phyloP scores from a whole-genome alignment of 2,113 vertebrate species.

The Petrocephalus zakoni region DNA sequence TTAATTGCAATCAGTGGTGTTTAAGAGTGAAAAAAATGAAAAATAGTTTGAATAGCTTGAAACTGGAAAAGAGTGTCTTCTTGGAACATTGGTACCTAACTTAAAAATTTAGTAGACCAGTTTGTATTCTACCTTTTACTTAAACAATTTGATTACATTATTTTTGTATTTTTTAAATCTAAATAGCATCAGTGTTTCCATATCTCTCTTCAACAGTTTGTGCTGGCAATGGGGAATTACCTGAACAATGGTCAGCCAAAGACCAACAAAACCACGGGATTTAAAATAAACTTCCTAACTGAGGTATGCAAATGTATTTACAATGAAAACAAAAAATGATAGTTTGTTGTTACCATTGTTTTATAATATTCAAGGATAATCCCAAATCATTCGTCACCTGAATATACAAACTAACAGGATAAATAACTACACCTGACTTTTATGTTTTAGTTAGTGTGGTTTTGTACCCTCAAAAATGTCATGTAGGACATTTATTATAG shows the following conservation, averaged over 20 bases:
- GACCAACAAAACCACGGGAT: conserved; percentile 83
- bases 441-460: background rate
- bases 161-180: background rate
- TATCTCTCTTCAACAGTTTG: conserved; percentile 71
- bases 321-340: background rate
- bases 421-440: background rate
- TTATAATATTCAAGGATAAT: background rate
- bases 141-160: background rate
- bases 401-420: background rate
- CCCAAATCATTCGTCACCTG: background rate
- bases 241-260: conserved; percentile 94
- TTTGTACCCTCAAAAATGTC: conserved; percentile 6
- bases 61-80: background rate
- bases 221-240: conserved; percentile 98
- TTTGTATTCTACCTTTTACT: background rate
- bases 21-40: background rate
- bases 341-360: background rate
- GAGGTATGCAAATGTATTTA: conserved; percentile 64
- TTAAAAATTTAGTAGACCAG: background rate
- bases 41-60: background rate
- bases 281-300: conserved; percentile 96
- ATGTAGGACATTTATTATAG: conserved; percentile 20
- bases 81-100: background rate
- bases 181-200: background rate
- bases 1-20: background rate